phyloP scores from a whole-genome alignment of 2,888 invertebrate genomes.

The Pediacus dermestoides region DNA sequence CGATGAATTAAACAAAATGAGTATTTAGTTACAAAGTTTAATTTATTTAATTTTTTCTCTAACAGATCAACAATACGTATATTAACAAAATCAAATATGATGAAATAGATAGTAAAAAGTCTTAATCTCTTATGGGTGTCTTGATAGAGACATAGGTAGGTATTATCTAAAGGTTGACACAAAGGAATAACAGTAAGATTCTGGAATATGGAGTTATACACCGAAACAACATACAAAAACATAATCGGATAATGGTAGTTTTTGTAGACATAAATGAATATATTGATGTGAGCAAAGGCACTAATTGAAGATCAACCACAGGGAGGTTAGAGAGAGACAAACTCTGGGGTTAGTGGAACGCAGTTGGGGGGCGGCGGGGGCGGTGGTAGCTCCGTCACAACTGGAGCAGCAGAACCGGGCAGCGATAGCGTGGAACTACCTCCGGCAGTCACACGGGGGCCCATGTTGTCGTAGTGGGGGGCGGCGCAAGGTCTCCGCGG shows the following conservation, averaged over 20 bases:
- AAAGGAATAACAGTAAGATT: slow-evolving; percentile 16
- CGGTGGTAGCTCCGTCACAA: slow-evolving; percentile 49
- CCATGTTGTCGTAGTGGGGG: slow-evolving; percentile 81
- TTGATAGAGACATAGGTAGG: slow-evolving; percentile 1
- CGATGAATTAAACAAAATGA: neutral
- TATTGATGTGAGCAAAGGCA: slow-evolving; percentile 50
- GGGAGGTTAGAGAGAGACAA: slow-evolving; percentile 54
- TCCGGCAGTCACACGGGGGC: slow-evolving; percentile 81
- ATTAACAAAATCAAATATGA: slow-evolving; percentile 35
- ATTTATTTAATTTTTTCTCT: slow-evolving; percentile 41
- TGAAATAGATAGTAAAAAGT: slow-evolving; percentile 18
- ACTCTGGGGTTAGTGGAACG: slow-evolving; percentile 56
- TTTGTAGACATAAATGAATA: slow-evolving; percentile 7
- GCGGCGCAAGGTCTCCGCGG: slow-evolving; percentile 45
- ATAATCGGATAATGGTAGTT: slow-evolving; percentile 5
- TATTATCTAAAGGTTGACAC: slow-evolving; percentile 23
- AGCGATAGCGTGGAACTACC: slow-evolving; percentile 84
- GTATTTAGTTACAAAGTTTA: slow-evolving; percentile 38
- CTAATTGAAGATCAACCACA: slow-evolving; percentile 51
- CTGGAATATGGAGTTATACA: slow-evolving; percentile 7
- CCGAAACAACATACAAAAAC: slow-evolving; percentile 8
- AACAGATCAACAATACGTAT: slow-evolving; percentile 45
- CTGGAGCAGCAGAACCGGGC: slow-evolving; percentile 58
- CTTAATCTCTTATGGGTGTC: slow-evolving; percentile 20
- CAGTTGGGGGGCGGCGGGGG: slow-evolving; percentile 59